Evolutionary conservation across 2,113 vertebrate genomes (phyloP).

Genomic region (Boulengeromyrus knoepffleri): DNA sequence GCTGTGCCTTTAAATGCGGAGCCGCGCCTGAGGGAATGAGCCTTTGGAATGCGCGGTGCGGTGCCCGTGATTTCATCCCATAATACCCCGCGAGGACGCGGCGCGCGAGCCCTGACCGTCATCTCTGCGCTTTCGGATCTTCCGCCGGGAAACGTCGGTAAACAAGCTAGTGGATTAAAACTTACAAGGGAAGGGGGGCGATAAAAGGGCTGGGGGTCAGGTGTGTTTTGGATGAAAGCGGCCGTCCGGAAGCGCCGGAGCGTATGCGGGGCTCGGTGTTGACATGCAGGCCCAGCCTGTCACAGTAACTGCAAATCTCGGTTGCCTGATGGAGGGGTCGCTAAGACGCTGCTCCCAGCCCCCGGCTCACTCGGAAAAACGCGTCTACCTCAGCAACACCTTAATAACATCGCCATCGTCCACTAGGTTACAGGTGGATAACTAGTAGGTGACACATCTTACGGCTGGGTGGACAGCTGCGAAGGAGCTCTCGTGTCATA

Average conservation of each 20-base stretch:
- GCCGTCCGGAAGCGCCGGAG: not conserved
- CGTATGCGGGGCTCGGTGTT: not conserved
- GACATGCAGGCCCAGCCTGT: slow-evolving; percentile 23
- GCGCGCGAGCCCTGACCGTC: not conserved
- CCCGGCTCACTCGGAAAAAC: not conserved
- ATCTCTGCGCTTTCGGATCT: not conserved
- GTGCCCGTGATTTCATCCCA: slow-evolving; percentile 55
- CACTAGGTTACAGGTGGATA: not conserved
- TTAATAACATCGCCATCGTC: not conserved
- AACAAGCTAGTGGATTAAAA: not conserved
- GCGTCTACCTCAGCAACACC: not conserved
- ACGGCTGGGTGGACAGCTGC: not conserved
- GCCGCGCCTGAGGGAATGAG: slow-evolving; percentile 44
- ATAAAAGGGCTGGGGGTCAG: slow-evolving; percentile 10
- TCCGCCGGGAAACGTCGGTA: not conserved
- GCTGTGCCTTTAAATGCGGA: slow-evolving; percentile 58
- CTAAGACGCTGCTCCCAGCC: not conserved
- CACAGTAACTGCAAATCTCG: slow-evolving; percentile 10
- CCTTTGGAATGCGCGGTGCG: slow-evolving; percentile 55
- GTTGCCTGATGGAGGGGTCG: not conserved
- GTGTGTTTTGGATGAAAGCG: slow-evolving; percentile 3
- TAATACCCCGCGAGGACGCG: slow-evolving; percentile 30
- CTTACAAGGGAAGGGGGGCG: not conserved
- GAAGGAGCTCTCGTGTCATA: not conserved
- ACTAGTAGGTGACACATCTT: not conserved